phyloP scores from a whole-genome alignment of 2,113 vertebrate species.

The Trematocara variabile region DNA sequence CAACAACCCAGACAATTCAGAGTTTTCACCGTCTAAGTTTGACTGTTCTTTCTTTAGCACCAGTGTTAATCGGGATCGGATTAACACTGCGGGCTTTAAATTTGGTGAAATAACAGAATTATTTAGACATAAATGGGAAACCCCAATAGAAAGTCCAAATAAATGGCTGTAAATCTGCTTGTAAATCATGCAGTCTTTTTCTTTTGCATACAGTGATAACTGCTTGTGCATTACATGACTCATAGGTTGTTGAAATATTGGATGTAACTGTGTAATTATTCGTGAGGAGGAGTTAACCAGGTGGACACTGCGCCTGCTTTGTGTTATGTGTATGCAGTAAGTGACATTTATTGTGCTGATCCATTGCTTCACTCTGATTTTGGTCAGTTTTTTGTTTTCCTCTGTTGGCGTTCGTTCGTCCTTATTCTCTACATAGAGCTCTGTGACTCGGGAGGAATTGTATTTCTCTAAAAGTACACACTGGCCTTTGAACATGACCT shows the following conservation, averaged over 20 bases:
- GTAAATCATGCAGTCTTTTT: not conserved
- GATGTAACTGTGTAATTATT: not conserved
- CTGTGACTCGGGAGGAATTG: not conserved
- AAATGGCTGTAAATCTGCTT: not conserved
- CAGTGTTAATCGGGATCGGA: not conserved
- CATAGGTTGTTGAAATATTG: not conserved
- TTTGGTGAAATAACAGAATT: not conserved
- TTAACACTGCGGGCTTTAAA: not conserved
- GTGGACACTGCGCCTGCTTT: not conserved
- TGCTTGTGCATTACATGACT: not conserved
- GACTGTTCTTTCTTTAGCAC: not conserved
- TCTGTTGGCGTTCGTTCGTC: not conserved
- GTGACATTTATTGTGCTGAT: not conserved
- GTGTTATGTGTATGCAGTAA: not conserved
- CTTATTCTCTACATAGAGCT: not conserved
- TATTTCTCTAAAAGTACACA: conserved; percentile 6
- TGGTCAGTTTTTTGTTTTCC: not conserved
- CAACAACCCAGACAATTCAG: not conserved
- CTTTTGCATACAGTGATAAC: not conserved
- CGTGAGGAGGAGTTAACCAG: not conserved
- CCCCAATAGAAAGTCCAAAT: not conserved
- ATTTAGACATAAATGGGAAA: not conserved
- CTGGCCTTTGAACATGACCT: conserved; percentile 23
- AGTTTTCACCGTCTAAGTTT: not conserved
- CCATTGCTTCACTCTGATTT: not conserved